phyloP scores from a whole-genome alignment of 2,797 vertebrate genomes.

The Leptatherina wallacei region DNA sequence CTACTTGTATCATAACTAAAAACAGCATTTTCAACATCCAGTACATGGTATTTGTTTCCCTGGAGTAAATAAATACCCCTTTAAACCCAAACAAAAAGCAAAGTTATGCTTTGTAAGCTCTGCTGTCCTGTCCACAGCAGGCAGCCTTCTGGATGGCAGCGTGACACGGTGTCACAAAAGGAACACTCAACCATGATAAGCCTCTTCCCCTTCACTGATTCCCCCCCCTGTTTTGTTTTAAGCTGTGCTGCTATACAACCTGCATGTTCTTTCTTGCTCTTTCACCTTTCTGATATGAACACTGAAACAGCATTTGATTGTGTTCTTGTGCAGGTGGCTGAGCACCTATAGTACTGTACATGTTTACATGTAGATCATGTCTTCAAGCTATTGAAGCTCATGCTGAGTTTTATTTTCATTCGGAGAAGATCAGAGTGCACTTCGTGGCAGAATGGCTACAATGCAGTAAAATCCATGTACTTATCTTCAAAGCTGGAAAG shows the following conservation, averaged over 20 bases:
- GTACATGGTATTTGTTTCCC: constrained; percentile 23
- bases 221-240: constrained; percentile 10
- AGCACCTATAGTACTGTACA: constrained; percentile 3
- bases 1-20: background rate
- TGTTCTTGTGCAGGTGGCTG: constrained; percentile 34
- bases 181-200: constrained; percentile 41
- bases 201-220: constrained; percentile 34
- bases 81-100: constrained; percentile 31
- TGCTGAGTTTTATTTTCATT: constrained; percentile 29
- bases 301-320: constrained; percentile 8
- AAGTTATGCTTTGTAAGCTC: constrained; percentile 16
- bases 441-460: constrained; percentile 15
- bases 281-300: constrained; percentile 20
- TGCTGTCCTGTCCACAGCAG: constrained; percentile 32
- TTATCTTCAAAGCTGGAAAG: constrained; percentile 51
- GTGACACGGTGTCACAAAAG: constrained; percentile 42
- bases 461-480: constrained; percentile 39
- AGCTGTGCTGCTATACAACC: constrained; percentile 22
- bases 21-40: constrained; percentile 20
- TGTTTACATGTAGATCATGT: constrained; percentile 14
- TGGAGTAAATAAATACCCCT: constrained; percentile 31
- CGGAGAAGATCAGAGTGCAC: constrained; percentile 18
- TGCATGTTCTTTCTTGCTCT: constrained; percentile 32
- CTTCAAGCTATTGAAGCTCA: constrained; percentile 29
- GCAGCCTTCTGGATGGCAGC: constrained; percentile 31